Evolutionary conservation across 2,888 invertebrate species (phyloP).

Genomic region (Sarcophaga variegata): DNA sequence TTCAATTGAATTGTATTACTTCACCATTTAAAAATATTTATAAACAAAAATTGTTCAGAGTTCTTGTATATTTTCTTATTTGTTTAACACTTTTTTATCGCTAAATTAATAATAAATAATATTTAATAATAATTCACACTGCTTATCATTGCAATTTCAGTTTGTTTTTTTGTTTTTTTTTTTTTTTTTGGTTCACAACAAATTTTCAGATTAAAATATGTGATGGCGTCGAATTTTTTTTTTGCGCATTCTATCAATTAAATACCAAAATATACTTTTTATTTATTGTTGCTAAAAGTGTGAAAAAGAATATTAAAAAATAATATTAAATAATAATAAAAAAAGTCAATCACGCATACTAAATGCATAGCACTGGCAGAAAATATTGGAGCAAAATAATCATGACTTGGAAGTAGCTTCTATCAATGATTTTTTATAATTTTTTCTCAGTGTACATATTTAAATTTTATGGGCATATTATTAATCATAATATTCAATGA

Average conservation of each 20-base stretch:
- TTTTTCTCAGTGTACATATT: too few relatives aligned
- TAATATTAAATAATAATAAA: background rate
- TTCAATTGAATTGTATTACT: constrained; percentile 50
- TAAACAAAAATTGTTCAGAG: constrained; percentile 18
- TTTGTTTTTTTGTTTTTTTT: too few relatives aligned
- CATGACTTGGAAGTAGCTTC: too few relatives aligned
- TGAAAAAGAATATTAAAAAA: background rate
- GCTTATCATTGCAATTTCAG: background rate
- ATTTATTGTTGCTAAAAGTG: background rate
- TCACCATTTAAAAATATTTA: constrained; percentile 46
- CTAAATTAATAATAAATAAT: background rate
- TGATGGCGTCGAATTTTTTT: background rate
- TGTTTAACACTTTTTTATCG: constrained; percentile 1
- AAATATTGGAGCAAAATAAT: background rate
- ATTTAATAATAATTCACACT: background rate
- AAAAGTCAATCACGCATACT: background rate
- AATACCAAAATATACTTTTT: background rate
- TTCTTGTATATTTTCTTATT: background rate
- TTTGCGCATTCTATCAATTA: background rate
- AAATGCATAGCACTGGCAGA: background rate
- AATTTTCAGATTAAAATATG: background rate
- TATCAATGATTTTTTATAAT: too few relatives aligned
- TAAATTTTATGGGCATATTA: too few relatives aligned
- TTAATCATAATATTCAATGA: background rate
- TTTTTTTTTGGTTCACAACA: too few relatives aligned